phyloP scores from a whole-genome alignment of 2,113 vertebrate genomes.

The Corythoichthys haematopterus region DNA sequence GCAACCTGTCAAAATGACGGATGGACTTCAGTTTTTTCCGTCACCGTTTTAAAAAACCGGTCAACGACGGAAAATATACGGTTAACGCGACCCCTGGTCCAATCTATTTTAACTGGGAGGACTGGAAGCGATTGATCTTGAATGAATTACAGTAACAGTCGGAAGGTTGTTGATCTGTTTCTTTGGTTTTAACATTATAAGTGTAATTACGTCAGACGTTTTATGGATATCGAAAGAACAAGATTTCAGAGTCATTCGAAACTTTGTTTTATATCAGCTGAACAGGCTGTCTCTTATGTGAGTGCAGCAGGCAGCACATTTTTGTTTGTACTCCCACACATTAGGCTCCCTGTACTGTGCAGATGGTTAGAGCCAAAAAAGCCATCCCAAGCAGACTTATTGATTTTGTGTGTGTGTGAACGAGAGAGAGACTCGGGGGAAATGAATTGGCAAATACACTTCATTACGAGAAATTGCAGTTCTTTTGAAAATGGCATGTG shows the following conservation, averaged over 20 bases:
- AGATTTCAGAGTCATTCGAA: conserved; percentile 30
- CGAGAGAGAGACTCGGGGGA: conserved; percentile 24
- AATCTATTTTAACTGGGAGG: too few species aligned
- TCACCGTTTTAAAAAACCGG: too few species aligned
- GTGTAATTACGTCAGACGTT: conserved; percentile 5
- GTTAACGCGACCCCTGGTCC: too few species aligned
- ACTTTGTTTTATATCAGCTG: conserved; percentile 42
- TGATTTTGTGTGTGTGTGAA: conserved; percentile 44
- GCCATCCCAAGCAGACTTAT: conserved; percentile 47
- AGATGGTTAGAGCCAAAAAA: conserved; percentile 50
- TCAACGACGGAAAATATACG: too few species aligned
- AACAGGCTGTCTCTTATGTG: conserved; percentile 20
- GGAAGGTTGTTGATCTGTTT: too few species aligned
- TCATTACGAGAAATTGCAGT: conserved; percentile 1
- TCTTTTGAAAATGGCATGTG: conserved; percentile 7
- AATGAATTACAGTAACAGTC: too few species aligned
- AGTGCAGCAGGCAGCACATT: conserved; percentile 34
- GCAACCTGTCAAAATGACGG: too few species aligned
- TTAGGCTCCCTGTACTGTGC: conserved; percentile 47
- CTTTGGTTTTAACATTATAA: neutral
- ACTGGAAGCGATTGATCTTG: too few species aligned
- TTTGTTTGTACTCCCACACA: conserved; percentile 52
- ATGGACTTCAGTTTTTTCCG: too few species aligned
- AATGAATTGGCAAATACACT: conserved; percentile 21
- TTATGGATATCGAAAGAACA: conserved; percentile 14